Conservation (phyloP, 2,113 vertebrate species). For the Zeus faber region DNA sequence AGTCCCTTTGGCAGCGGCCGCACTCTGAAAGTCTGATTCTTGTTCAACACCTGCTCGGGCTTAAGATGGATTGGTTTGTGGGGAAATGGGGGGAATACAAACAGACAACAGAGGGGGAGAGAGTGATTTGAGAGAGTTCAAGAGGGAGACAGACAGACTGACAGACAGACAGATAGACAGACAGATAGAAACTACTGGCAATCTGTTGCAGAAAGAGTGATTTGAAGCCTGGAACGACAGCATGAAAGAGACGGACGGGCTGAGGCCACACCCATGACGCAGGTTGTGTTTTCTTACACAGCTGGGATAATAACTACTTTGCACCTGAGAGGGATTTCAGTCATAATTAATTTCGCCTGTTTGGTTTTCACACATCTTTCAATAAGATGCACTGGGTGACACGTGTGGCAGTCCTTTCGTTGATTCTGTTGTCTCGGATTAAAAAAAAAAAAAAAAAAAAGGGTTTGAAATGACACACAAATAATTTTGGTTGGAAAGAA, state of each 20-base stretch:
- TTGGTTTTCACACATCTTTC: too few relatives aligned
- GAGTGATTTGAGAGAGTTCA: background rate
- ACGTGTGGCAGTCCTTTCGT: too few relatives aligned
- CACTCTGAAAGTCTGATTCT: conserved; percentile 6
- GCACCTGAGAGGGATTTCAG: too few relatives aligned
- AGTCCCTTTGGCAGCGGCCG: conserved; percentile 8
- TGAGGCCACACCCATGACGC: background rate
- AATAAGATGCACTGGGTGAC: too few relatives aligned
- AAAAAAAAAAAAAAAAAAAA: too few relatives aligned
- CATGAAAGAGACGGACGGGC: background rate
- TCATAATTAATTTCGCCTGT: too few relatives aligned
- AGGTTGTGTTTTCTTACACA: too few relatives aligned
- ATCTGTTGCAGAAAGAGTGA: background rate
- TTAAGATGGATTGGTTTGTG: background rate
- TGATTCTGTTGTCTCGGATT: too few relatives aligned
- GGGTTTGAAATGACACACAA: too few relatives aligned
- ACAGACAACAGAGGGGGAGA: too few relatives aligned
- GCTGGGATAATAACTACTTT: too few relatives aligned
- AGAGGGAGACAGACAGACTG: background rate
- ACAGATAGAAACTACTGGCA: background rate
- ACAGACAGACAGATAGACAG: background rate
- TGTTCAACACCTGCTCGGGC: conserved; percentile 7
- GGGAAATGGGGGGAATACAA: background rate
- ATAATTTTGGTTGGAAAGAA: too few relatives aligned
- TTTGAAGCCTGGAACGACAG: background rate